phyloP scores from a whole-genome alignment of 2,113 vertebrate species.

The Rhegmatorhina hoffmannsi region DNA sequence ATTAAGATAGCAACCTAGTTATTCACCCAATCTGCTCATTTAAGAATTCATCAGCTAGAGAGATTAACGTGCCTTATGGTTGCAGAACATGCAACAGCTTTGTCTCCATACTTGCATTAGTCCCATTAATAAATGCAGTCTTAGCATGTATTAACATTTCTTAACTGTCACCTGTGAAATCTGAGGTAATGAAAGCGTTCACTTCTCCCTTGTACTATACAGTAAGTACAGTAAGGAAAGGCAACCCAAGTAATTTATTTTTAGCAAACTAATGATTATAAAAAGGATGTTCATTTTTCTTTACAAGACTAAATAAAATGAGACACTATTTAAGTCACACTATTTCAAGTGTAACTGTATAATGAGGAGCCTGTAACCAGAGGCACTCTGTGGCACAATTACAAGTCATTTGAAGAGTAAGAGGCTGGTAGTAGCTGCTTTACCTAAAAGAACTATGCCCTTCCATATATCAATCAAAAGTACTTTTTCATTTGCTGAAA shows the following conservation, averaged over 20 bases:
- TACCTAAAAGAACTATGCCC: background rate
- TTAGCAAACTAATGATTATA: constrained; percentile 39
- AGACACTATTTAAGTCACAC: constrained; percentile 44
- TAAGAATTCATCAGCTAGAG: constrained; percentile 71
- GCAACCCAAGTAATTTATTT: constrained; percentile 19
- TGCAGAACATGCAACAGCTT: constrained; percentile 65
- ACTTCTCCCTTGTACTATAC: background rate
- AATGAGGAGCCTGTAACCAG: background rate
- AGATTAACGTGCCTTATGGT: constrained; percentile 71
- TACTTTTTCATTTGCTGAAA: background rate
- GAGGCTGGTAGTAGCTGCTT: background rate
- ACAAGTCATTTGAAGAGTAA: background rate
- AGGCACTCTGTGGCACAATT: background rate
- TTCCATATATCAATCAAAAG: background rate
- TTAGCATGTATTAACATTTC: constrained; percentile 68
- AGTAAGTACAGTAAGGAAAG: background rate
- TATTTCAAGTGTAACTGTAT: constrained; percentile 8
- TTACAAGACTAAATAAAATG: constrained; percentile 55
- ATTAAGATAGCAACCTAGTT: constrained; percentile 73
- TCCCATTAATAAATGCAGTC: constrained; percentile 64
- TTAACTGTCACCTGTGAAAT: constrained; percentile 54
- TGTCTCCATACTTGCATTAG: constrained; percentile 35
- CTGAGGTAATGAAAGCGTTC: constrained; percentile 43
- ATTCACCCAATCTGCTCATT: constrained; percentile 71
- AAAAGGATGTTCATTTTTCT: constrained; percentile 1